Conservation (phyloP, 2,113 vertebrate species). For the Elachura formosa region DNA sequence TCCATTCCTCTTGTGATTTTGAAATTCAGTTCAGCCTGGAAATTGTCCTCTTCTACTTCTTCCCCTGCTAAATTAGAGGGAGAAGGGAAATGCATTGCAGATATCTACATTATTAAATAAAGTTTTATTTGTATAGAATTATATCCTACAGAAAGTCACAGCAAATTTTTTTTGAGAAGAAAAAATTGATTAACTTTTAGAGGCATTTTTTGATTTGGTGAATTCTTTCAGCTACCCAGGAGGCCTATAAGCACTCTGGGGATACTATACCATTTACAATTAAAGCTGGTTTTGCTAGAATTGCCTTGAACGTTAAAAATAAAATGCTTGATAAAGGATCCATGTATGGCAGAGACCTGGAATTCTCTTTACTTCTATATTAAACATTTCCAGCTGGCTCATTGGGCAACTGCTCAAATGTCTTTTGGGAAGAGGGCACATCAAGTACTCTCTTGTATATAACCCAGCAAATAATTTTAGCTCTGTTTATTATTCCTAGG, state of each 20-base stretch:
- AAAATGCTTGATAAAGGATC: background rate
- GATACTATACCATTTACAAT: background rate
- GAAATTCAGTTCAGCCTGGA: constrained; percentile 8
- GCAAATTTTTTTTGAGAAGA: background rate
- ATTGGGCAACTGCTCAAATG: background rate
- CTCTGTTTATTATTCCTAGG: background rate
- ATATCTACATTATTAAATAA: background rate
- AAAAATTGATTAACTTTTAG: background rate
- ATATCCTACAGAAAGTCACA: background rate
- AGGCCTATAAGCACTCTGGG: background rate
- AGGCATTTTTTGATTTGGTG: background rate
- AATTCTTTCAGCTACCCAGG: background rate
- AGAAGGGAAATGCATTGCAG: background rate
- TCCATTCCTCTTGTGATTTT: background rate
- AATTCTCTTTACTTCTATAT: constrained; percentile 27
- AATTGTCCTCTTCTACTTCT: background rate
- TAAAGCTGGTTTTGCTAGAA: background rate
- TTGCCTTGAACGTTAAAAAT: background rate
- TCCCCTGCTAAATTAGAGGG: background rate
- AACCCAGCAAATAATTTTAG: constrained; percentile 4
- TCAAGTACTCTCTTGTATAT: background rate
- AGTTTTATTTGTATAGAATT: background rate
- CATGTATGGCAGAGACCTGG: constrained; percentile 19
- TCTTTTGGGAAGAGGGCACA: constrained; percentile 13
- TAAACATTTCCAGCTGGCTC: constrained; percentile 36